These are phyloP conservation scores for Clarias laeviceps DNA, from an alignment of 2,797 vertebrate genomes.

Conservation along the genomic window DNA sequence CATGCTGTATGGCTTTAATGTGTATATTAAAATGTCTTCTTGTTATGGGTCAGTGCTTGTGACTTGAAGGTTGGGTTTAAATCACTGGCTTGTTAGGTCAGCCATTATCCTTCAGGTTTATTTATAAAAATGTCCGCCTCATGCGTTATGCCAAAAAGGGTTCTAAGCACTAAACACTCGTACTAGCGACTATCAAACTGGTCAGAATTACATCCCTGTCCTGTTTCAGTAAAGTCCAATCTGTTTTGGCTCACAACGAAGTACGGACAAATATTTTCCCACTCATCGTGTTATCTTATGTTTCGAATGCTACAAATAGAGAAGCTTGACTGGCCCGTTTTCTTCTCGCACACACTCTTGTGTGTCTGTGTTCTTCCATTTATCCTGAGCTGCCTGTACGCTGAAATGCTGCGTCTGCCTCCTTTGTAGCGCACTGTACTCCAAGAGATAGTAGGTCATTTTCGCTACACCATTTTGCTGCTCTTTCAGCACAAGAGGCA, in stretches of 20 bases:
- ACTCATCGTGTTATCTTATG: not conserved
- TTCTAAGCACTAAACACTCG: not conserved
- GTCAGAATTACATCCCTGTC: not conserved
- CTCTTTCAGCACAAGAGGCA: not conserved
- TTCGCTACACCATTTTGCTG: not conserved
- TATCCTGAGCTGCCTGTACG: not conserved
- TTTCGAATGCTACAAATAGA: not conserved
- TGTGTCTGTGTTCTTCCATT: not conserved
- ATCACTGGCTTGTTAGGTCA: not conserved
- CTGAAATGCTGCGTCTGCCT: not conserved
- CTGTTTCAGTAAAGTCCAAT: not conserved
- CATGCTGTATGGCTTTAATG: not conserved
- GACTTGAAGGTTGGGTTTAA: not conserved
- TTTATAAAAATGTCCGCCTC: not conserved
- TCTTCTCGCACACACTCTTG: not conserved
- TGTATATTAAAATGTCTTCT: not conserved
- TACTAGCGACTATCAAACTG: not conserved
- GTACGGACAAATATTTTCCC: not conserved
- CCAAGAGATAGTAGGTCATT: conserved; percentile 21
- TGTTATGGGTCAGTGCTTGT: not conserved
- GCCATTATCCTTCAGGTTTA: not conserved
- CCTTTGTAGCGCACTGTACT: not conserved
- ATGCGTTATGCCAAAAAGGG: not conserved
- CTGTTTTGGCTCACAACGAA: not conserved
- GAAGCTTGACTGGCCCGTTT: not conserved